phyloP scores from a whole-genome alignment of 2,797 vertebrate genomes.

The Limnodromus scolopaceus region DNA sequence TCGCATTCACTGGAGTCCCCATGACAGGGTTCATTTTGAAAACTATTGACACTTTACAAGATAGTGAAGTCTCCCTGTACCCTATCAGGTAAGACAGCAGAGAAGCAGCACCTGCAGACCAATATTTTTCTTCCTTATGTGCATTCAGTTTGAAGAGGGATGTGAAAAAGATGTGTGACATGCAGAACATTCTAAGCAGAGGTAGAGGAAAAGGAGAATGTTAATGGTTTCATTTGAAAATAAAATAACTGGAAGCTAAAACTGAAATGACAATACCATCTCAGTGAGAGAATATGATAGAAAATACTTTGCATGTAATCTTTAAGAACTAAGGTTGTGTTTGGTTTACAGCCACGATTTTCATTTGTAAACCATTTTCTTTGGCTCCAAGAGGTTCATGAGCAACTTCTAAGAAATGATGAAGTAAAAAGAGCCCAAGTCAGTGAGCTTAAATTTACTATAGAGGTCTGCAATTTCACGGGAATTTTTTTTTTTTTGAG shows the following conservation, averaged over 20 bases:
- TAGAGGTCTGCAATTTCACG: neutral
- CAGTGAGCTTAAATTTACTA: neutral
- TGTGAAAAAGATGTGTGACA: neutral
- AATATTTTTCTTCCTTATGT: neutral
- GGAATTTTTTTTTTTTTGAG: neutral
- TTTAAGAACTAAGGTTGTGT: neutral
- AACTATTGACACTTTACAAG: neutral
- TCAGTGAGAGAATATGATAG: neutral
- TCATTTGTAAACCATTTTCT: neutral
- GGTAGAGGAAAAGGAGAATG: neutral
- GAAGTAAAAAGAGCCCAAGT: neutral
- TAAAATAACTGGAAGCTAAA: neutral
- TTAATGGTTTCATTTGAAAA: neutral
- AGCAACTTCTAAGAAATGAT: neutral
- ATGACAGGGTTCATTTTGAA: neutral
- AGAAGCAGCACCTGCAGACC: neutral
- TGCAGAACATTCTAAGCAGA: neutral
- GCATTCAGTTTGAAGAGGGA: neutral
- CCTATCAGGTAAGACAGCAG: neutral
- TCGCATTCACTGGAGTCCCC: neutral
- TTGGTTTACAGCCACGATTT: neutral
- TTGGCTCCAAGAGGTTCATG: neutral
- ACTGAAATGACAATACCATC: neutral
- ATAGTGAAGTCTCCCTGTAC: neutral
- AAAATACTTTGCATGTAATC: neutral